Evolutionary conservation across 2,888 invertebrate species (phyloP), one percentile per base, ranked within the genome.

Genomic region (Aporophyla lueneburgensis): DNA sequence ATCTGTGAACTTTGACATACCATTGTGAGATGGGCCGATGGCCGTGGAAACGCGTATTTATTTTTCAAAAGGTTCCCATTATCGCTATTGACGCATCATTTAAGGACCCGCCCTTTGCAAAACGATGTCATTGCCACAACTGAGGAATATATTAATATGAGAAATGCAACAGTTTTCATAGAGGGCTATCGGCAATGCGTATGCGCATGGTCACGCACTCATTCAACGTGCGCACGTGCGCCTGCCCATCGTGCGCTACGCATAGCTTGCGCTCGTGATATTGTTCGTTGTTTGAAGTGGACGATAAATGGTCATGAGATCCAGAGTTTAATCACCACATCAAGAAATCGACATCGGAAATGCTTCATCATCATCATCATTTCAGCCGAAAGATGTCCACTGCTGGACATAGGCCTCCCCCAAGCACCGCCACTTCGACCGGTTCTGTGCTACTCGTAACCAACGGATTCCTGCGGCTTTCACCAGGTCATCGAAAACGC

Each of bases 171-270:
- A 69, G 24, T 72, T 53, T 63, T 66, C 62, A 76, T 71, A 74
- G 51, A 76, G 63, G 81, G 79, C 74, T 86, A 86, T 86, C 84
- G 43, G 16, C 33, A 40, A 14, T 78, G 79, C 86, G 81, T 84
- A 81, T 54, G 70, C 54, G 70, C 73, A 67, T 27, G 16, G 71
- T 74, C 75, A 86, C 76, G 84, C 77, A 65, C 74, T 67, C 59
- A 19, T 12, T 54, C 65, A 67, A 61, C 63, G 79, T 71, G 70
- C 51, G 67, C 53, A 63, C 79, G 62, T 68, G 87, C 73, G 66
- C 5, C 16, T 19, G 49, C 5, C 19, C 72, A 49, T 70, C 77
- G 70, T 73, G 77, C 51, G n/a, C 62, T 66, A 62, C 12, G 85
- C 62, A 27, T 49, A 27, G 61, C 67, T 67, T 62, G 72, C 43